Evolutionary conservation across 1,140 invertebrate species (phyloP).

Genomic region (Drosophila nikananu): DNA sequence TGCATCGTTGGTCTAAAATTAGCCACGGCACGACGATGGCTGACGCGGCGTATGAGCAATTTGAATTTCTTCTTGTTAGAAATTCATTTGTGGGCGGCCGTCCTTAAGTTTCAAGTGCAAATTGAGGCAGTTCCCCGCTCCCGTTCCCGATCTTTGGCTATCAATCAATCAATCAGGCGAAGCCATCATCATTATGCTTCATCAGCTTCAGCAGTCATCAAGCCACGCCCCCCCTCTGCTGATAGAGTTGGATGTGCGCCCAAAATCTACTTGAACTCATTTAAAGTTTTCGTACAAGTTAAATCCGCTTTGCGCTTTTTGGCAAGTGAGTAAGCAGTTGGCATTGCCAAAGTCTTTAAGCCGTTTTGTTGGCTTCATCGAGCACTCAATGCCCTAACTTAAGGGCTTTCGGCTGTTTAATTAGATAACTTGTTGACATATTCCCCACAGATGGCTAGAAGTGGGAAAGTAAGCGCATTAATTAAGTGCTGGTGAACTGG

Average conservation of each 20-base stretch:
- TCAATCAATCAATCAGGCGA: slow-evolving; percentile 65
- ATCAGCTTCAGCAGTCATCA: slow-evolving; percentile 48
- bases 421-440: slow-evolving; percentile 25
- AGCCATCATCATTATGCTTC: slow-evolving; percentile 78
- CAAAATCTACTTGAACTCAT: slow-evolving; percentile 78
- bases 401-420: slow-evolving; percentile 5
- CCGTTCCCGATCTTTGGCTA: slow-evolving; percentile 22
- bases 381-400: slow-evolving; percentile 21
- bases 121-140: slow-evolving; percentile 18
- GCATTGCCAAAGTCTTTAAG: slow-evolving; percentile 69
- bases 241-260: slow-evolving; percentile 2
- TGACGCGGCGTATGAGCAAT: slow-evolving; percentile 77
- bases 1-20: slow-evolving; percentile 46
- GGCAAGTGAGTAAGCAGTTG: slow-evolving; percentile 69
- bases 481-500: neutral
- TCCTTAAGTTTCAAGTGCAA: slow-evolving; percentile 57
- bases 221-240: neutral
- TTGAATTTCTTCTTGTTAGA: slow-evolving; percentile 27
- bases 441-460: neutral
- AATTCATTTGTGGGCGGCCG: slow-evolving; percentile 25
- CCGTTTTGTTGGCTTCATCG: slow-evolving; percentile 50
- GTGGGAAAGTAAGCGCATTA: neutral
- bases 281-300: slow-evolving; percentile 76
- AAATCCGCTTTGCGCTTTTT: slow-evolving; percentile 73
- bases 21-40: slow-evolving; percentile 26